Conservation (phyloP, 2,797 vertebrate species). For the Peromyscus melanophrys region DNA sequence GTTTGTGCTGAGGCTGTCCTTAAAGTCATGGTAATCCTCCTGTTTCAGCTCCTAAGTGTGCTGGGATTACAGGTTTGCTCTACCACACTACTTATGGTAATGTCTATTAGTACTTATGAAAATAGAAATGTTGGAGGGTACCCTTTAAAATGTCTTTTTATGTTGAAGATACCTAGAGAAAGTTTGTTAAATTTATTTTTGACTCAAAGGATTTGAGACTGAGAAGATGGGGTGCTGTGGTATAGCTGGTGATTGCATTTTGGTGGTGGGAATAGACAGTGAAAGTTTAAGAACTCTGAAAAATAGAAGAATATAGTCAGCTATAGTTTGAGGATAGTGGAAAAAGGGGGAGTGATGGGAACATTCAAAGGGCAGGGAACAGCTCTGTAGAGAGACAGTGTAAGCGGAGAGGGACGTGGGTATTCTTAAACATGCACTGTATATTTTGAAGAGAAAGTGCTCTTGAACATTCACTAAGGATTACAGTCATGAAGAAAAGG, state of each 20-base stretch:
- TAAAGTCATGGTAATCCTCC: not conserved
- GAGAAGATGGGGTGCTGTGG: not conserved
- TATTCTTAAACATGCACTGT: not conserved
- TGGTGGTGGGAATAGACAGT: not conserved
- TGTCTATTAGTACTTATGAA: not conserved
- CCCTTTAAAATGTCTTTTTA: constrained; percentile 18
- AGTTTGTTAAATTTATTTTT: constrained; percentile 52
- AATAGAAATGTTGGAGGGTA: not conserved
- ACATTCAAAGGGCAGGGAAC: not conserved
- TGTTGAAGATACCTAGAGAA: constrained; percentile 23
- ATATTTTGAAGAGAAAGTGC: not conserved
- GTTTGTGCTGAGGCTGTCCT: not conserved
- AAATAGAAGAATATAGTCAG: constrained; percentile 26
- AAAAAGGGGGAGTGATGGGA: not conserved
- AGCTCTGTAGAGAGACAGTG: not conserved
- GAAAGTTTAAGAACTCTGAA: constrained; percentile 38
- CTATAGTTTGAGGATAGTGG: not conserved
- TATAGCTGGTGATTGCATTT: constrained; percentile 6
- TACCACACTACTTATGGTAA: not conserved
- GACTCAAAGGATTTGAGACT: constrained; percentile 43
- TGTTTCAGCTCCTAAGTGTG: not conserved
- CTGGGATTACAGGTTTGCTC: not conserved
- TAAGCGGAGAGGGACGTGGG: not conserved
- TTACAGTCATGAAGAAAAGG: constrained; percentile 18
- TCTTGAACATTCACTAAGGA: not conserved